Evolutionary conservation across 2,797 vertebrate species (phyloP), one percentile per base, ranked within the genome.

Genomic region (Alectoris magna): DNA sequence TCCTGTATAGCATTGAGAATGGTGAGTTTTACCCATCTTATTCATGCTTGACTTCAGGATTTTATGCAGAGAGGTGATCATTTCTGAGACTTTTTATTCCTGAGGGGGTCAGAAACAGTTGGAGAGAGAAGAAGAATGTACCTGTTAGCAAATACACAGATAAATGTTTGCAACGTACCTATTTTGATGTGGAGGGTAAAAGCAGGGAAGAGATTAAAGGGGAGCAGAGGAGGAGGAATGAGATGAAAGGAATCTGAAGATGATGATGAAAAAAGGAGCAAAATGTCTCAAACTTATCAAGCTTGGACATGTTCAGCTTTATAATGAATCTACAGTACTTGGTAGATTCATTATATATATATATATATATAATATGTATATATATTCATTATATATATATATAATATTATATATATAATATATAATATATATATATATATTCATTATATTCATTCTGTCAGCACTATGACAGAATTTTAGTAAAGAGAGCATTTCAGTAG

Each of bases 131-230:
- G 38, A 89, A 58, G 59, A 89, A 78, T 44, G 27, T 9, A 77
- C 58, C 1, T 49, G 14, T 48, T 62, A 83, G 16, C 31, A 88
- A 84, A 94, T 91, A 84, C 86, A 64, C 74, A 93, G 87, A 94
- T 77, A 85, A 95, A 96, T 91, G 67, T 91, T 71, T 70, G 67
- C 17, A 72, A 55, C 82, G 85, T 91, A 93, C 92, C 82, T 91
- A 18, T 81, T 89, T 55, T 77, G 72, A 84, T 90, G 93, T 66
- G 29, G 64, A 84, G 58, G 92, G 68, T 64, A 86, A 77, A 58
- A 93, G 24, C 88, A 84, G 23, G 14, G 44, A 16, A 64, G 74
- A 96, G 95, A 93, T 94, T 94, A 96, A 93, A 95, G 90, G 86
- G 77, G 14, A 46, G 78, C 24, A 78, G 11, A 86, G 43, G 67